A percentile compares a stretch with the other conserved stretches of the same genome.
Conservation (phyloP, 1,140 invertebrate genomes). For the Psilanteris sp. region DNA sequence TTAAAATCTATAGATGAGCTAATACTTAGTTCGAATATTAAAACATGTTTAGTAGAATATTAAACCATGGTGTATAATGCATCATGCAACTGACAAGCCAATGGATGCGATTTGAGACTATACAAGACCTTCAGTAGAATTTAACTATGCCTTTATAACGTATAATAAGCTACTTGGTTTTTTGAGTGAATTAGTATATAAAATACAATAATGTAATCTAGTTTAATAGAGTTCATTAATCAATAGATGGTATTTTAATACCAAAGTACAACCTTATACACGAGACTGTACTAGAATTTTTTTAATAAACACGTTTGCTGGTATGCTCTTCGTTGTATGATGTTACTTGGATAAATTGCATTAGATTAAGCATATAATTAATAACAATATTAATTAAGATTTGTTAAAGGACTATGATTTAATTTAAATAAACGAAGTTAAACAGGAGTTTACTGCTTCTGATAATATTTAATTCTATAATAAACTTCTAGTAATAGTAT, state of each 20-base stretch:
- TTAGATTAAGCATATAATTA: too few relatives aligned
- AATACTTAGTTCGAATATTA: conserved; percentile 53
- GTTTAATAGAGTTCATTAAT: conserved; percentile 26
- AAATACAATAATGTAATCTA: conserved; percentile 7
- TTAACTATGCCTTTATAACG: conserved; percentile 31
- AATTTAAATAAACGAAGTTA: too few relatives aligned
- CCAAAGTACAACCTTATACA: conserved; percentile 14
- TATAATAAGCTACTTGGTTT: conserved; percentile 46
- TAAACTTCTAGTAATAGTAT: too few relatives aligned
- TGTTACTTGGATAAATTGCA: too few relatives aligned
- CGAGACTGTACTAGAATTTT: too few relatives aligned
- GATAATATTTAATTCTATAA: too few relatives aligned
- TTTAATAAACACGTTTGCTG: not conserved
- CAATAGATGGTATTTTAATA: conserved; percentile 18
- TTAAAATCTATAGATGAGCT: conserved; percentile 52
- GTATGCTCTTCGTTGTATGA: conserved; percentile 23
- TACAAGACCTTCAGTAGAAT: conserved; percentile 49
- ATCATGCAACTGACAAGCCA: conserved; percentile 54
- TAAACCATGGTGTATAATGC: conserved; percentile 56
- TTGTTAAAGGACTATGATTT: too few relatives aligned
- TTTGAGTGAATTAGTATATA: conserved; percentile 50
- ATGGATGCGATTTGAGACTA: conserved; percentile 53
- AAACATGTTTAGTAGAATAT: conserved; percentile 57
- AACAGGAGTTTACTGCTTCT: too few relatives aligned
- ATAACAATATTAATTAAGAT: too few relatives aligned